A percentile compares a stretch with the other conserved stretches of the same genome.
These are phyloP conservation scores for Petrocephalus zakoni DNA, from an alignment of 2,113 vertebrate species.

Conservation along the genomic window DNA sequence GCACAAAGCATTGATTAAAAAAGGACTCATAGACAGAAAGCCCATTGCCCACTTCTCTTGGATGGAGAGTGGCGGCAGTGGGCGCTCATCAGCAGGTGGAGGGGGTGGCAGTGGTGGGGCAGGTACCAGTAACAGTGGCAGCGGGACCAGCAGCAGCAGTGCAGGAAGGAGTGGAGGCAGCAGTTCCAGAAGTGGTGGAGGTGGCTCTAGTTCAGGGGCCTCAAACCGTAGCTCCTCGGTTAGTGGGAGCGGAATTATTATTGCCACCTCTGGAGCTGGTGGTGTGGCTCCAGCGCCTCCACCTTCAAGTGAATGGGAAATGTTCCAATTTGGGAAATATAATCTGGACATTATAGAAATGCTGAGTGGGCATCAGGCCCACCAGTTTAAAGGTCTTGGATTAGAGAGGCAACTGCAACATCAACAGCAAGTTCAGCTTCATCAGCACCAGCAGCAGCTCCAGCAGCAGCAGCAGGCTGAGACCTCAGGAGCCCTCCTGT, in stretches of 20 bases:
- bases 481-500: conserved; percentile 68
- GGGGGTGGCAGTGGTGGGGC: conserved; percentile 29
- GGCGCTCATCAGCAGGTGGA: conserved; percentile 32
- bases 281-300: conserved; percentile 60
- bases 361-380: conserved; percentile 74
- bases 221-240: conserved; percentile 41
- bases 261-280: conserved; percentile 56
- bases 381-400: conserved; percentile 71
- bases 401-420: conserved; percentile 72
- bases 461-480: conserved; percentile 72
- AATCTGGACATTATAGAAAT: conserved; percentile 79
- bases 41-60: conserved; percentile 46
- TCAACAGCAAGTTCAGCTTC: conserved; percentile 72
- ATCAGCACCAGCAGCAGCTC: conserved; percentile 63
- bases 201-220: conserved; percentile 6
- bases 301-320: conserved; percentile 71
- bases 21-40: not conserved
- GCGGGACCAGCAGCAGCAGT: conserved; percentile 32
- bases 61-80: conserved; percentile 54
- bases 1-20: not conserved
- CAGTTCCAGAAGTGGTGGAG: conserved; percentile 39
- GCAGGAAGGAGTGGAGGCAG: conserved; percentile 40
- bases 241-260: conserved; percentile 45
- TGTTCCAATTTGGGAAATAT: conserved; percentile 79
- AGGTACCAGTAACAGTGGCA: conserved; percentile 39